Conservation (phyloP, 2,888 invertebrate genomes). For the Leptinotarsa juncta region DNA sequence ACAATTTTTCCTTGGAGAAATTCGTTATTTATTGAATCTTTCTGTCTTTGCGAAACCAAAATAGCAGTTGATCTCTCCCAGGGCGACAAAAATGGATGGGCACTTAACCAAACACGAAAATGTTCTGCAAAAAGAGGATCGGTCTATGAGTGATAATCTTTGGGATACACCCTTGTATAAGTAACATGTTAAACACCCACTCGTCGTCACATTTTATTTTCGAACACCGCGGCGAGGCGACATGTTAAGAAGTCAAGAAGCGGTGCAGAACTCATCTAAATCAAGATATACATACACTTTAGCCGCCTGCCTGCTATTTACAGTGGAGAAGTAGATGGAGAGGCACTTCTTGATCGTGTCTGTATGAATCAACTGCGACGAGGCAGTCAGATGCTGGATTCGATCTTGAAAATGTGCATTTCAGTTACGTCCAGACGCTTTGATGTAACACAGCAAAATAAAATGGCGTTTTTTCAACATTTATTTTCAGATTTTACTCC, state of each 20-base stretch:
- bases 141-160: neutral
- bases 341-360: constrained; percentile 23
- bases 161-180: neutral
- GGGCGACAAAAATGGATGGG: too few species aligned
- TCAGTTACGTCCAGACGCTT: neutral
- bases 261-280: constrained; percentile 23
- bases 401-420: constrained; percentile 7
- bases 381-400: constrained; percentile 20
- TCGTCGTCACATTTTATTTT: constrained; percentile 3
- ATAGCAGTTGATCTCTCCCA: neutral
- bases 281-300: constrained; percentile 24
- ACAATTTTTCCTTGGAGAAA: too few species aligned
- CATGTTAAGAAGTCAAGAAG: constrained; percentile 15
- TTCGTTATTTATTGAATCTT: neutral
- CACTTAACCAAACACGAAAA: neutral
- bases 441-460: neutral
- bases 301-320: constrained; percentile 17
- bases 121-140: neutral
- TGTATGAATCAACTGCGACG: neutral
- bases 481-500: neutral
- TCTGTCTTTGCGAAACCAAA: neutral
- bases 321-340: constrained; percentile 2
- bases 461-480: neutral
- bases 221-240: neutral
- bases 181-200: neutral